Conservation (phyloP, 1,140 invertebrate genomes). For the Galleria mellonella region DNA sequence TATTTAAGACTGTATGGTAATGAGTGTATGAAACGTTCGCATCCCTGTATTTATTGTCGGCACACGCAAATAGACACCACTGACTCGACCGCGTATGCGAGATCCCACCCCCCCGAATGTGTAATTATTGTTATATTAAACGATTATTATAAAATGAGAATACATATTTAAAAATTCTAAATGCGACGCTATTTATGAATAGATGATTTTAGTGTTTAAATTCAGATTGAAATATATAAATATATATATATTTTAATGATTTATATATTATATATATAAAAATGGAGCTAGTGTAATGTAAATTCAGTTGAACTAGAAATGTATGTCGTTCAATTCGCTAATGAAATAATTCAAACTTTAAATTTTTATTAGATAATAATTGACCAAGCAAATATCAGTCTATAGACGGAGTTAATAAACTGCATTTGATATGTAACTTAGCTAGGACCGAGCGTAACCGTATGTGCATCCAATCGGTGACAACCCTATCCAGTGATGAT, state of each 20-base stretch:
- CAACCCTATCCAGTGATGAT: slow-evolving; percentile 28
- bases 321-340: slow-evolving; percentile 46
- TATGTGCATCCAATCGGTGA: slow-evolving; percentile 49
- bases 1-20: slow-evolving; percentile 68
- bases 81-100: slow-evolving; percentile 35
- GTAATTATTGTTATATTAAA: slow-evolving; percentile 52
- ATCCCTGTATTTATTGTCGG: slow-evolving; percentile 54
- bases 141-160: slow-evolving; percentile 29
- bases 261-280: slow-evolving; percentile 48
- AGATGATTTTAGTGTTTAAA: slow-evolving; percentile 60
- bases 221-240: slow-evolving; percentile 51
- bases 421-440: slow-evolving; percentile 25
- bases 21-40: slow-evolving; percentile 58
- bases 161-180: slow-evolving; percentile 49
- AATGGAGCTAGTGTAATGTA: slow-evolving; percentile 52
- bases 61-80: slow-evolving; percentile 6
- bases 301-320: slow-evolving; percentile 58
- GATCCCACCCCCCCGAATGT: slow-evolving; percentile 43
- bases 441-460: slow-evolving; percentile 38
- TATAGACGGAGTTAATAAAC: slow-evolving; percentile 32
- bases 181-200: slow-evolving; percentile 67
- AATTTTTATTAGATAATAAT: slow-evolving; percentile 44
- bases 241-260: slow-evolving; percentile 56
- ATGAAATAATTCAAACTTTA: slow-evolving; percentile 16
- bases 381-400: slow-evolving; percentile 51